A percentile compares a stretch with the other conserved stretches of the same genome.
These are phyloP conservation scores for Caerostris darwini DNA, from an alignment of 1,140 invertebrate species.

Conservation along the genomic window DNA sequence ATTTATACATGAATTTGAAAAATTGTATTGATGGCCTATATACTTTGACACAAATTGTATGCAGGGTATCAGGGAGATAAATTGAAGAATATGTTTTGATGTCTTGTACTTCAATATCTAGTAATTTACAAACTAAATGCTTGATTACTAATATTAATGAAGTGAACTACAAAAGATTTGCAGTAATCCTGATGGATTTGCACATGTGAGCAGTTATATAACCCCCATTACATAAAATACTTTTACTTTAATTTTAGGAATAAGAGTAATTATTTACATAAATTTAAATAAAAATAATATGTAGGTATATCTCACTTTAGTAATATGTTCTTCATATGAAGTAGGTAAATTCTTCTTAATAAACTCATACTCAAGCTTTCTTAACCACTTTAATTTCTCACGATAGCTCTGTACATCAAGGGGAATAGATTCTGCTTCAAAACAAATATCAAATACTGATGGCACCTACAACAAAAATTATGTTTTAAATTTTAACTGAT, in stretches of 20 bases:
- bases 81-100: no score
- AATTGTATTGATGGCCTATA: no score
- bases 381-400: conserved; percentile 88
- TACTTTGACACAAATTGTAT: no score
- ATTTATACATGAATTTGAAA: no score
- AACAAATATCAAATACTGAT: conserved; percentile 86
- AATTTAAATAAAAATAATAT: neutral
- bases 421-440: conserved; percentile 87
- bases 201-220: no score
- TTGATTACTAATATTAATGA: no score
- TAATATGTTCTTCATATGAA: conserved; percentile 17
- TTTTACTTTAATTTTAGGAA: neutral
- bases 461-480: neutral
- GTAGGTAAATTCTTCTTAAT: conserved; percentile 80
- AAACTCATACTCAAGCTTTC: conserved; percentile 85
- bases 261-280: neutral
- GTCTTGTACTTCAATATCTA: no score
- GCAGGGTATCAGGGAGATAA: no score
- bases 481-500: neutral
- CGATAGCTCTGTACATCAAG: conserved; percentile 89
- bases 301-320: neutral
- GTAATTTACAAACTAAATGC: no score
- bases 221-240: neutral
- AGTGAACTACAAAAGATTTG: no score
- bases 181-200: no score